These are phyloP conservation scores for Tympanuchus pallidicinctus DNA, from an alignment of 2,113 vertebrate species.

Conservation along the genomic window DNA sequence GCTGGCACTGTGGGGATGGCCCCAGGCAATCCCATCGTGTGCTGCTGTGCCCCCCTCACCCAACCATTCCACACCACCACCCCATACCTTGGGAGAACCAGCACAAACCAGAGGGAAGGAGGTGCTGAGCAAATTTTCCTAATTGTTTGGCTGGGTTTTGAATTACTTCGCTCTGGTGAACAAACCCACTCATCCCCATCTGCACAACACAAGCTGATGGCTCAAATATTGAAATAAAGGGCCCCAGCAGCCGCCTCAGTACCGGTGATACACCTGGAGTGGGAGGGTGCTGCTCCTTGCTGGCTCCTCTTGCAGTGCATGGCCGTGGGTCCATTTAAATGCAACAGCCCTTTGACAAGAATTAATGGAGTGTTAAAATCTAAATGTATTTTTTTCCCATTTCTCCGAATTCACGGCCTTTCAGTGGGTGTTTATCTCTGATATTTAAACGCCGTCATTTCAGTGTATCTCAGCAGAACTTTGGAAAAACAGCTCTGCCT, in stretches of 20 bases:
- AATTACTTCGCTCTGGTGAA: not conserved
- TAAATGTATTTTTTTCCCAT: not conserved
- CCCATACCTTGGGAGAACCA: fast-evolving
- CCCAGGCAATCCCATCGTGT: not conserved
- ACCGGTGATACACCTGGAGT: not conserved
- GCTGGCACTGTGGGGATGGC: not conserved
- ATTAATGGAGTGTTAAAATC: conserved; percentile 10
- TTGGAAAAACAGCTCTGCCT: not conserved
- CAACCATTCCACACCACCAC: not conserved
- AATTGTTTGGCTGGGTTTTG: not conserved
- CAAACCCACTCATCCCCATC: not conserved
- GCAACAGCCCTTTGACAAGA: not conserved
- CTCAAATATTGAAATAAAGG: not conserved
- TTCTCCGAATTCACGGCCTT: not conserved
- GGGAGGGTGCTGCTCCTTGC: not conserved
- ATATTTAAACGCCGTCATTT: not conserved
- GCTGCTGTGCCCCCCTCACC: not conserved
- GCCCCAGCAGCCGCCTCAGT: not conserved
- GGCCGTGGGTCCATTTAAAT: not conserved
- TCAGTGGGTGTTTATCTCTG: not conserved
- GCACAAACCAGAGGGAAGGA: not conserved
- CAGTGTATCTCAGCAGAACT: not conserved
- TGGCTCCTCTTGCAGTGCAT: not conserved
- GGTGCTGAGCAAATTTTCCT: not conserved
- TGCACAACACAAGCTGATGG: fast-evolving